phyloP scores from a whole-genome alignment of 2,888 invertebrate species.

The Eristalis tenax region DNA sequence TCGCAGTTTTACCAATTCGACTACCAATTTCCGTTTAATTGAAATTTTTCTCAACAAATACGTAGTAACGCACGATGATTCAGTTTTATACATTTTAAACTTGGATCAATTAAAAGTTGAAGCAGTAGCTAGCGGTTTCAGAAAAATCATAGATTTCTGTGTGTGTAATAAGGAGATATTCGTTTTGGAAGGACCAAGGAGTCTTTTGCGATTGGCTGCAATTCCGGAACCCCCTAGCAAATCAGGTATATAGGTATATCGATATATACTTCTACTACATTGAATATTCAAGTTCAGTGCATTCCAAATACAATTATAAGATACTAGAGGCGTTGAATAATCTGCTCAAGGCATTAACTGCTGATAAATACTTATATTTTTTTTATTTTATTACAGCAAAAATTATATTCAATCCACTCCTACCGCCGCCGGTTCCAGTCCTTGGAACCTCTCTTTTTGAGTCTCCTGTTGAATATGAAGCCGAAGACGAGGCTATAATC shows the following conservation, averaged over 20 bases:
- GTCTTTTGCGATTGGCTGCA: slow-evolving; percentile 89
- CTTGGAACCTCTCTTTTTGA: slow-evolving; percentile 75
- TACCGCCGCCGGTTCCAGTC: slow-evolving; percentile 79
- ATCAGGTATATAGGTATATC: slow-evolving; percentile 75
- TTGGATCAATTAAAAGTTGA: slow-evolving; percentile 86
- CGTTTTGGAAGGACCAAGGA: slow-evolving; percentile 89
- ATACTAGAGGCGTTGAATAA: too few species aligned
- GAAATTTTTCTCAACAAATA: slow-evolving; percentile 87
- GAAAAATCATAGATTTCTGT: slow-evolving; percentile 80
- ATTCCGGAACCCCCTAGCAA: slow-evolving; percentile 85
- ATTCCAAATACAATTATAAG: too few species aligned
- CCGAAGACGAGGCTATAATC: slow-evolving; percentile 82
- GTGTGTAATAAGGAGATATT: slow-evolving; percentile 86
- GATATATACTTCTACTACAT: too few species aligned
- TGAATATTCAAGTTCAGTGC: too few species aligned
- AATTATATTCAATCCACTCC: slow-evolving; percentile 79
- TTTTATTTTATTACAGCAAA: slow-evolving; percentile 73
- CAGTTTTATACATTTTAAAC: slow-evolving; percentile 88
- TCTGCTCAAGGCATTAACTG: too few species aligned
- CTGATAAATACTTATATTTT: too few species aligned
- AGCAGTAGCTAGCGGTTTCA: slow-evolving; percentile 85
- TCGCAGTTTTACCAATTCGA: slow-evolving; percentile 72
- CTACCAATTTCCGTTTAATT: slow-evolving; percentile 84
- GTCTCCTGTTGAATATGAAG: slow-evolving; percentile 78
- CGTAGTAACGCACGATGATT: slow-evolving; percentile 88